Conservation (phyloP, 37 sponge, comb jelly and placozoan species). For the Chondrosia reniformis region DNA sequence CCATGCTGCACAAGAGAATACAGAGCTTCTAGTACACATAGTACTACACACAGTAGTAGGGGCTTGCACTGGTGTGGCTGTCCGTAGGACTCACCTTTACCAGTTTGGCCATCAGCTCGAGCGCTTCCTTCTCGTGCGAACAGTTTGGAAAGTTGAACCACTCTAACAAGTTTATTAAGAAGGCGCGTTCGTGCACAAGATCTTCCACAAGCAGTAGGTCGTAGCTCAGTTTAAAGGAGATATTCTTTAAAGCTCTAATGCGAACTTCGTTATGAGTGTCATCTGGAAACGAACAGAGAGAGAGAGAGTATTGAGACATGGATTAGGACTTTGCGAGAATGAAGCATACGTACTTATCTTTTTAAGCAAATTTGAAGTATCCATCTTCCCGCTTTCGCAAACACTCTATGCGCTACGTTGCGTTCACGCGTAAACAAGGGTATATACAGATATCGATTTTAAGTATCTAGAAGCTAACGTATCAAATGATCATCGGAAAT, state of each 20-base stretch:
- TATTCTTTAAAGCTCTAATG: conserved; percentile 38
- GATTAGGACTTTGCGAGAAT: too few relatives aligned
- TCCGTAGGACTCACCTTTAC: conserved; percentile 23
- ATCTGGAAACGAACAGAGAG: too few relatives aligned
- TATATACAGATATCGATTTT: too few relatives aligned
- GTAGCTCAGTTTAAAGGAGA: conserved; percentile 52
- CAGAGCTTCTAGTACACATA: too few relatives aligned
- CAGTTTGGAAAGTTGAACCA: conserved; percentile 76
- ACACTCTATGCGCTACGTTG: too few relatives aligned
- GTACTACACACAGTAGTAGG: background rate
- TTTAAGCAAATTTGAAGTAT: too few relatives aligned
- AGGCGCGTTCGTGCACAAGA: conserved; percentile 45
- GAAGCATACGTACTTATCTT: too few relatives aligned
- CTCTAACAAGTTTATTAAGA: conserved; percentile 51
- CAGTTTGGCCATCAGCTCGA: conserved; percentile 36
- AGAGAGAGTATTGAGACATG: too few relatives aligned
- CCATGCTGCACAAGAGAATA: conserved; percentile 40
- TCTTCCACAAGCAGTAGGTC: conserved; percentile 27
- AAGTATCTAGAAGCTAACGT: too few relatives aligned
- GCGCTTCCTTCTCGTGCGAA: conserved; percentile 42
- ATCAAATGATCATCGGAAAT: too few relatives aligned
- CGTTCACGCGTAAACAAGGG: too few relatives aligned
- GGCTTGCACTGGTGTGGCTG: background rate
- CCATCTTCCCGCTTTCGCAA: too few relatives aligned
- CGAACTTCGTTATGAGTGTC: conserved; percentile 62